Conservation (phyloP, 2,888 invertebrate species). For the Malacosoma neustria region DNA sequence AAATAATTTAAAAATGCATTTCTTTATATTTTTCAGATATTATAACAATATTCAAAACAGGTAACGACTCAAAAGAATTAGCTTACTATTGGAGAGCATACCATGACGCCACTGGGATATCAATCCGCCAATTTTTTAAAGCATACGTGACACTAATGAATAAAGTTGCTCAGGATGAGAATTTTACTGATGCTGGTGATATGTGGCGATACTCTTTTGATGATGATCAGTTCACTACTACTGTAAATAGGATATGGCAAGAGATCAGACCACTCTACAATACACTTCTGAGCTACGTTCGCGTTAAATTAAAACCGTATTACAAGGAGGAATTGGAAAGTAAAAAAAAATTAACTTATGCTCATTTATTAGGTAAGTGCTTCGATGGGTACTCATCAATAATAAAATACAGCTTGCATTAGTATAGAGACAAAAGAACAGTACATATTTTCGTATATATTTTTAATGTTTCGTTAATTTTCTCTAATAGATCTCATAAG, state of each 20-base stretch:
- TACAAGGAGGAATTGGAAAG: slow-evolving; percentile 62
- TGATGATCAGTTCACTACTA: slow-evolving; percentile 48
- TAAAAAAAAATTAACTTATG: slow-evolving; percentile 76
- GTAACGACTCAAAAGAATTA: slow-evolving; percentile 76
- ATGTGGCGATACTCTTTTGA: slow-evolving; percentile 65
- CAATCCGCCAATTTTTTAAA: slow-evolving; percentile 74
- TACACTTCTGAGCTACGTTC: slow-evolving; percentile 77
- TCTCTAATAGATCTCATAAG: too few species aligned
- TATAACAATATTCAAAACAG: slow-evolving; percentile 54
- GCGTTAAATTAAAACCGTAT: slow-evolving; percentile 61
- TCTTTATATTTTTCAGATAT: slow-evolving; percentile 51
- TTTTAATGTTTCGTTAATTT: too few species aligned
- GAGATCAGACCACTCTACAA: slow-evolving; percentile 79
- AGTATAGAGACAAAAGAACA: too few species aligned
- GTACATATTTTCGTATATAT: too few species aligned
- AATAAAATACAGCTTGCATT: too few species aligned
- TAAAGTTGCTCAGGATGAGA: slow-evolving; percentile 73
- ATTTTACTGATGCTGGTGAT: slow-evolving; percentile 58
- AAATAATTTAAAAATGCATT: too few species aligned
- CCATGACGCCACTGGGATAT: slow-evolving; percentile 77
- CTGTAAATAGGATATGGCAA: slow-evolving; percentile 67
- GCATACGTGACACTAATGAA: slow-evolving; percentile 78
- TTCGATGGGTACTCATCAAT: too few species aligned
- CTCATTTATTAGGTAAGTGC: slow-evolving; percentile 78
- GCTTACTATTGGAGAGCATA: slow-evolving; percentile 79